Percentiles rank a stretch among this genome's conserved stretches.
Evolutionary conservation across 2,797 vertebrate genomes (phyloP).

Genomic region (Coregonus sp.): DNA sequence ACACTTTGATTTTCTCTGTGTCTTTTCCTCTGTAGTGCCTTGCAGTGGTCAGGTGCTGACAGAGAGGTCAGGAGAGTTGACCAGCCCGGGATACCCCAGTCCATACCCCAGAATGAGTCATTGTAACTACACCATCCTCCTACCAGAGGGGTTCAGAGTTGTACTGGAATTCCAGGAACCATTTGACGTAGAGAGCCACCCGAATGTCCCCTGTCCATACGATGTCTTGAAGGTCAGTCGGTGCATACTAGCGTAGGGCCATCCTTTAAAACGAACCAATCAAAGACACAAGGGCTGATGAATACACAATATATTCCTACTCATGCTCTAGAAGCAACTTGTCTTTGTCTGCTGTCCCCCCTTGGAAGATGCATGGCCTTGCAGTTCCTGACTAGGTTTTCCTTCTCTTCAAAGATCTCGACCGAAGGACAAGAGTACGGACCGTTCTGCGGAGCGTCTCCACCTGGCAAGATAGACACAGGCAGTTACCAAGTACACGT

Average conservation of each 20-base stretch:
- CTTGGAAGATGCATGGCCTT: conserved; percentile 49
- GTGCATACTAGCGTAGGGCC: conserved; percentile 13
- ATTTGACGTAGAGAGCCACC: conserved; percentile 82
- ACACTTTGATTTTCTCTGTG: background rate
- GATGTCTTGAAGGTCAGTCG: conserved; percentile 80
- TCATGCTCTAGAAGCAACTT: conserved; percentile 66
- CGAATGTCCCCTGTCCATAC: conserved; percentile 76
- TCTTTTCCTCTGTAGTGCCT: conserved; percentile 63
- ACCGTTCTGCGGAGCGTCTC: conserved; percentile 76
- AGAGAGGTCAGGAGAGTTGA: conserved; percentile 71
- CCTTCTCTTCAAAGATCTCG: conserved; percentile 70
- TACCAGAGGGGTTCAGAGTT: conserved; percentile 78
- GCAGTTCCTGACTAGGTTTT: conserved; percentile 19
- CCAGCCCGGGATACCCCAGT: conserved; percentile 76
- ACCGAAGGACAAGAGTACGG: conserved; percentile 72
- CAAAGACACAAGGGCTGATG: conserved; percentile 39
- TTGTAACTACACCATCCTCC: conserved; percentile 76
- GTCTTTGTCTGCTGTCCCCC: conserved; percentile 41
- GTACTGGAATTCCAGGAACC: conserved; percentile 77
- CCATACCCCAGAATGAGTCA: conserved; percentile 78
- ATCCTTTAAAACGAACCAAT: conserved; percentile 35
- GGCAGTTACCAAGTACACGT: conserved; percentile 73
- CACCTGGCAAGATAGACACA: conserved; percentile 76
- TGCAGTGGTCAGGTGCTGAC: conserved; percentile 74
- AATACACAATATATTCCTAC: conserved; percentile 75